Percentiles rank a stretch among this genome's conserved stretches.
phyloP scores from a whole-genome alignment of 1,140 invertebrate genomes.

The Drosophila bifasciata region DNA sequence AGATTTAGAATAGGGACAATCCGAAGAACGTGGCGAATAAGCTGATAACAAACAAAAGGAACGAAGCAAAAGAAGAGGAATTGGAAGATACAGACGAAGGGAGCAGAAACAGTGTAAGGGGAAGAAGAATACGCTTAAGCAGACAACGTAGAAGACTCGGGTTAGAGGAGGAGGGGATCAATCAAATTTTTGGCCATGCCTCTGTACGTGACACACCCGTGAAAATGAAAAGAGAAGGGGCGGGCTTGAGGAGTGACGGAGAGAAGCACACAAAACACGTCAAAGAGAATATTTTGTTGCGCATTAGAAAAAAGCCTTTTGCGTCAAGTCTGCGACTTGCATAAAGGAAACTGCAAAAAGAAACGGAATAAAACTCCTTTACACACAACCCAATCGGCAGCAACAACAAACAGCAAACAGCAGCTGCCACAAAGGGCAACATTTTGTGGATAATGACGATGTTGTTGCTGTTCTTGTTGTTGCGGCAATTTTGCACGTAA shows the following conservation, averaged over 20 bases:
- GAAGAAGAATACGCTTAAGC: not conserved
- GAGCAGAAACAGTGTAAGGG: not conserved
- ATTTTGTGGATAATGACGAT: constrained; percentile 6
- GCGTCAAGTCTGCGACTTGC: constrained; percentile 17
- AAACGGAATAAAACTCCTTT: constrained; percentile 16
- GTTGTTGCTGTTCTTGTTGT: constrained; percentile 31
- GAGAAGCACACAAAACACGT: not conserved
- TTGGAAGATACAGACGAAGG: not conserved
- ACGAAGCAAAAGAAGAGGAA: no score
- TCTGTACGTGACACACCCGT: constrained; percentile 35
- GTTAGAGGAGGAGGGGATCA: constrained; percentile 4
- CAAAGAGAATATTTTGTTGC: constrained; percentile 51
- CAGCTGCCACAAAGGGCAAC: constrained; percentile 40
- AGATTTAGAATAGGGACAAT: not conserved
- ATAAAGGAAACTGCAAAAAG: constrained; percentile 13
- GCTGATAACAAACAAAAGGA: no score
- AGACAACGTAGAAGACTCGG: not conserved
- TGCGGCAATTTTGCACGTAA: constrained; percentile 74
- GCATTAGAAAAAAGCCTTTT: constrained; percentile 53
- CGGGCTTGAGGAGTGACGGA: constrained; percentile 14
- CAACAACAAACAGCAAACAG: constrained; percentile 17
- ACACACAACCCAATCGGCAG: not conserved
- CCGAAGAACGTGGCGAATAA: no score
- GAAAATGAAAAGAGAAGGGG: not conserved
- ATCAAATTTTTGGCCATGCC: constrained; percentile 28